phyloP scores from a whole-genome alignment of 2,113 vertebrate genomes.

The Macheiramphus alcinus region DNA sequence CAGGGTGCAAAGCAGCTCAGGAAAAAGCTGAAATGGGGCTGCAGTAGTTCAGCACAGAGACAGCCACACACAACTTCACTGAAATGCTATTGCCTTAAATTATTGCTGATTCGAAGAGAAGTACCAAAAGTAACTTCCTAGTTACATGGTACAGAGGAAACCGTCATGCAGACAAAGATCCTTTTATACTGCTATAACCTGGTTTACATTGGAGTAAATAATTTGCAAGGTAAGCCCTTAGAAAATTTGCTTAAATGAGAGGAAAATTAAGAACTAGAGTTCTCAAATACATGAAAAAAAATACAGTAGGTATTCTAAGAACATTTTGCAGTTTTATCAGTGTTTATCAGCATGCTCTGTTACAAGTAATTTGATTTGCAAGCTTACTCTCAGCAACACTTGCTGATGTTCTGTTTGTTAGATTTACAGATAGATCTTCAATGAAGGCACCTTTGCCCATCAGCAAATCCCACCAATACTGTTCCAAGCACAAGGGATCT shows the following conservation, averaged over 20 bases:
- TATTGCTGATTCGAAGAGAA: not conserved
- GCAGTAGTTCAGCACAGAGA: not conserved
- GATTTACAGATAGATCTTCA: not conserved
- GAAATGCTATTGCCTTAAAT: not conserved
- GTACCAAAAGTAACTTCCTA: not conserved
- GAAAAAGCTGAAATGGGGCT: not conserved
- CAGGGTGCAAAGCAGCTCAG: not conserved
- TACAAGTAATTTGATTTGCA: not conserved
- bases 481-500: not conserved
- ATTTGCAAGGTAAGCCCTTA: not conserved
- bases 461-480: not conserved
- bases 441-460: not conserved
- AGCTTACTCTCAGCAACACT: not conserved
- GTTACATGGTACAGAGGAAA: not conserved
- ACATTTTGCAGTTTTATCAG: not conserved
- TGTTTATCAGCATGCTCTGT: not conserved
- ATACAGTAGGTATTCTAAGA: not conserved
- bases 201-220: not conserved
- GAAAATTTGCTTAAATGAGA: not conserved
- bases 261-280: not conserved
- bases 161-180: not conserved
- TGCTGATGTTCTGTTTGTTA: not conserved
- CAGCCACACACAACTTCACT: not conserved
- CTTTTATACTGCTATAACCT: not conserved
- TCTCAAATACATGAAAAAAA: not conserved